Evolutionary conservation across 2,113 vertebrate species (phyloP).

Genomic region (Corvus hawaiiensis): DNA sequence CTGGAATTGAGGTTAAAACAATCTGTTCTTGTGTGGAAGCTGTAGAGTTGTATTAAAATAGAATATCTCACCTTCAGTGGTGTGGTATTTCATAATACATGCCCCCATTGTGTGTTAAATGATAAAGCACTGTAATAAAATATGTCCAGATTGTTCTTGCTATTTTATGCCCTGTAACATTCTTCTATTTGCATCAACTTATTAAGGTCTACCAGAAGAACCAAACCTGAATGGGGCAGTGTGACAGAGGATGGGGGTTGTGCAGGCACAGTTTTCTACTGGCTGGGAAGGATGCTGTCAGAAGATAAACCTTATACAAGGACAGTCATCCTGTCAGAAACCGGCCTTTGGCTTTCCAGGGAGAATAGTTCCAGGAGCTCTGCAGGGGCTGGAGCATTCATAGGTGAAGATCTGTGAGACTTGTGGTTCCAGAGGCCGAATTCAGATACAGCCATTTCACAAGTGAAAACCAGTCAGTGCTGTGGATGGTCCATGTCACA

Average conservation of each 20-base stretch:
- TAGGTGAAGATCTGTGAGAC: neutral
- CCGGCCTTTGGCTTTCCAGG: neutral
- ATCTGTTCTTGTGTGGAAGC: slow-evolving; percentile 3
- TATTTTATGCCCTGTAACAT: slow-evolving; percentile 55
- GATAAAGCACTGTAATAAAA: slow-evolving; percentile 57
- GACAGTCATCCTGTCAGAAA: neutral
- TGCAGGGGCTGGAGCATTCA: neutral
- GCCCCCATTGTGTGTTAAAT: slow-evolving; percentile 56
- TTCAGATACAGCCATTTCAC: neutral
- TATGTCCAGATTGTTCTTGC: slow-evolving; percentile 44
- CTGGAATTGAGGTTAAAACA: slow-evolving; percentile 17
- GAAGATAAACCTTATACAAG: neutral
- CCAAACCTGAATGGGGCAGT: neutral
- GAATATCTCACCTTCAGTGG: slow-evolving; percentile 32
- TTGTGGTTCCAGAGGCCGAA: neutral
- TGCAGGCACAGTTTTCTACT: neutral
- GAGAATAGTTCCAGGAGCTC: neutral
- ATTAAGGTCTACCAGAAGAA: slow-evolving; percentile 11
- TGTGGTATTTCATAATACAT: slow-evolving; percentile 41
- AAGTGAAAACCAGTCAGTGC: neutral
- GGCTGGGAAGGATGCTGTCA: neutral
- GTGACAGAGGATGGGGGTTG: neutral
- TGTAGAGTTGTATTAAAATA: neutral
- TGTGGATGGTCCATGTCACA: neutral
- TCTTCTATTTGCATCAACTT: neutral